Conservation (phyloP, 2,888 invertebrate genomes). For the Pegoplata infirma region DNA sequence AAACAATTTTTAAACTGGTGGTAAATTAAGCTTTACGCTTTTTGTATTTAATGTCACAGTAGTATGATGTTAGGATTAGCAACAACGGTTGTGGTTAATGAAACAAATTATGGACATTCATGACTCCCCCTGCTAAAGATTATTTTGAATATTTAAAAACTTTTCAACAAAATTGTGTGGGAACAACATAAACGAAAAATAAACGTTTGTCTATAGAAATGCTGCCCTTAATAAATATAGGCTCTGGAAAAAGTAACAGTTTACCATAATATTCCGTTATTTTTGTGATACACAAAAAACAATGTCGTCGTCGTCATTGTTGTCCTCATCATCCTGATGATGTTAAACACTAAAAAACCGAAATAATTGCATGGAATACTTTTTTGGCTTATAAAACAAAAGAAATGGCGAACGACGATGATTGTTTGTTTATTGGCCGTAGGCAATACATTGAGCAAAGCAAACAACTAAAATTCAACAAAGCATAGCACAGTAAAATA, state of each 20-base stretch:
- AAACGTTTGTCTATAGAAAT: no score
- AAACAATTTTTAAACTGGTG: neutral
- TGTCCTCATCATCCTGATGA: neutral
- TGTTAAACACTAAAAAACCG: conserved; percentile 1
- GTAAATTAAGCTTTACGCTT: conserved; percentile 27
- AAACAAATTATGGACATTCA: neutral
- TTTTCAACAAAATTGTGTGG: neutral
- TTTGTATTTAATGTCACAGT: neutral
- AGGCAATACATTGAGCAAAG: conserved; percentile 9
- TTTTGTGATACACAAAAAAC: no score
- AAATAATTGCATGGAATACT: conserved; percentile 15
- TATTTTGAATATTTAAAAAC: neutral
- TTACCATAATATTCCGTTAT: no score
- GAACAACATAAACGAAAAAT: neutral
- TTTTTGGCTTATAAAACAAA: conserved; percentile 10
- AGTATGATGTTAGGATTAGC: neutral
- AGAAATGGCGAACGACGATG: neutral
- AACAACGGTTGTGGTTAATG: neutral
- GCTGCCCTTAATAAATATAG: neutral
- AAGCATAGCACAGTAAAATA: conserved; percentile 6
- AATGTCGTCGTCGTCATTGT: no score
- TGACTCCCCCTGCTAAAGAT: neutral
- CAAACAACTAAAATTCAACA: conserved; percentile 12
- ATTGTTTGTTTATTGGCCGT: conserved; percentile 33
- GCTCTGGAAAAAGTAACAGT: no score